Evolutionary conservation across 2,888 invertebrate species (phyloP).

Genomic region (Candidula unifasciata): DNA sequence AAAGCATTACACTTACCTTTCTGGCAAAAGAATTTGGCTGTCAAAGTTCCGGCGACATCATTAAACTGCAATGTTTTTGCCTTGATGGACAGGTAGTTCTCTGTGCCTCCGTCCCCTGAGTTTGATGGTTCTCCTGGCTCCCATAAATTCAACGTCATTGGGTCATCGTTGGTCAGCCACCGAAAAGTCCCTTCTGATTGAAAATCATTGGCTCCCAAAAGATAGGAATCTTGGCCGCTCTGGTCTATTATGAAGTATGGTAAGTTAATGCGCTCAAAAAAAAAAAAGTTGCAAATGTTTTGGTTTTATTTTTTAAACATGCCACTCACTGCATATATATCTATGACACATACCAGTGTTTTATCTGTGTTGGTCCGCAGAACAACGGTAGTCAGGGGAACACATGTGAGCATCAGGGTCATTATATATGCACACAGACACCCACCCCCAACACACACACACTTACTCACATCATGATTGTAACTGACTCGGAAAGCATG

Average conservation of each 20-base stretch:
- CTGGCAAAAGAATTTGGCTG: slow-evolving; percentile 9
- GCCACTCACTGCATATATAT: too few species aligned
- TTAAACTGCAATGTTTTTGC: neutral
- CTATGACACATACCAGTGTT: too few species aligned
- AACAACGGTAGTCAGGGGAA: too few species aligned
- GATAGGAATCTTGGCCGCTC: neutral
- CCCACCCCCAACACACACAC: too few species aligned
- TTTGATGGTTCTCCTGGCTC: neutral
- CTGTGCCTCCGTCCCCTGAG: neutral
- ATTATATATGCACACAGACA: too few species aligned
- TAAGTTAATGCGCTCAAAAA: too few species aligned
- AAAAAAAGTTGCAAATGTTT: too few species aligned
- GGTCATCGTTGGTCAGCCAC: slow-evolving; percentile 1
- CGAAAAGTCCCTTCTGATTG: neutral
- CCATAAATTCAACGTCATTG: neutral
- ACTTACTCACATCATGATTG: too few species aligned
- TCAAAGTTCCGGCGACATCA: neutral
- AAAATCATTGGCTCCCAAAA: neutral
- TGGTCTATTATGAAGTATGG: neutral
- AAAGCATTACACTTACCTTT: neutral
- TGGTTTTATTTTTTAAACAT: too few species aligned
- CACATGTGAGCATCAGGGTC: too few species aligned
- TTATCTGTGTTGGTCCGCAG: too few species aligned
- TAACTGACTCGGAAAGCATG: too few species aligned
- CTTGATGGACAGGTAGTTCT: neutral